These are phyloP conservation scores for Cepaea hortensis DNA, from an alignment of 2,888 invertebrate genomes.

Conservation along the genomic window DNA sequence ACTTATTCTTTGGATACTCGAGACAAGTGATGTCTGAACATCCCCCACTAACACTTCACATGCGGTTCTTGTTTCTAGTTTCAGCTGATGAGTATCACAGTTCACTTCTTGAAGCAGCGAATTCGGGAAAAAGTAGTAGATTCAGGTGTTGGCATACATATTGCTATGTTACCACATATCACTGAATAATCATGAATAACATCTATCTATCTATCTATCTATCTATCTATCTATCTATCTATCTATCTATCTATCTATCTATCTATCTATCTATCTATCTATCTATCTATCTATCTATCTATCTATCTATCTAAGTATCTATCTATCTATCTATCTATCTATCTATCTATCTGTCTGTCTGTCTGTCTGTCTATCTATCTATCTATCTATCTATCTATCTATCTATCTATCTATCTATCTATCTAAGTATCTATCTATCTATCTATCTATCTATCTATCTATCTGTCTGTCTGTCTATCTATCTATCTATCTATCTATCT, in stretches of 20 bases:
- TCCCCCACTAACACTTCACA: conserved; percentile 30
- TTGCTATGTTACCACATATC: too few relatives aligned
- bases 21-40: conserved; percentile 30
- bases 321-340: too few relatives aligned
- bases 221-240: conserved; percentile 7
- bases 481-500: not conserved
- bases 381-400: conserved; percentile 19
- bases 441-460: not conserved
- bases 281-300: conserved; percentile 7
- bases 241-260: conserved; percentile 7
- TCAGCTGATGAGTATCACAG: not conserved
- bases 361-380: not conserved
- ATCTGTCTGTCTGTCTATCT: not conserved
- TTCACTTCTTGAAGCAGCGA: not conserved
- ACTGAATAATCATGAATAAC: not conserved
- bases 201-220: not conserved
- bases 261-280: conserved; percentile 7
- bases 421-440: not conserved
- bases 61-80: not conserved
- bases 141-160: too few relatives aligned
- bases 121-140: not conserved
- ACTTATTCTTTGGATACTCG: conserved; percentile 37
- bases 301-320: not conserved
- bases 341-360: too few relatives aligned
- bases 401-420: conserved; percentile 19